Base-by-base conservation (phyloP, 2,888 invertebrate genomes). In the Eristalis pertinax region DNA sequence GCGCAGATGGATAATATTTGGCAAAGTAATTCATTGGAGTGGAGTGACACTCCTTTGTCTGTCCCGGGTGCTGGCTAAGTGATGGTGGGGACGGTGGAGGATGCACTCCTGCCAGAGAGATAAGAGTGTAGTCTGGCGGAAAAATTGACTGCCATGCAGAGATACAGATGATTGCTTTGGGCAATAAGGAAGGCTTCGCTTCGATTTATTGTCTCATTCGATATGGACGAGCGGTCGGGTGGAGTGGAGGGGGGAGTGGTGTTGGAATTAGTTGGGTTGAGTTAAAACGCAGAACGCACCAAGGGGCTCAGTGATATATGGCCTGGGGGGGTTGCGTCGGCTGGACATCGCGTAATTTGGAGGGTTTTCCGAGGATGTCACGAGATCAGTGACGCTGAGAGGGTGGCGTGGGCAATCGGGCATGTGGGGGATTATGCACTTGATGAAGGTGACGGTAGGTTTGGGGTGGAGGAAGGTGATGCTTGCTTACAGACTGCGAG, bases 151-250 rank as follows among this genome's bases (percentile, higher is more conserved):
- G 26, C 19, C 50, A 19, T 19, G 50, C 50, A 50, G 50, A 29
- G 60, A 60, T 60, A 60, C 15, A 29, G 26, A 26, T 26, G 26
- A 29, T 15, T 15, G 60, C 24, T 60, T 24, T 15, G 15, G 60
- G 19, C 50, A 50, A 19, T 19, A 19, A 60, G 60, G 26, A 60
- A 56, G 56, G 56, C 10, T 60, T 60, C 60, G 26, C 8, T 60
- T 60, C 60, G 26, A 60, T 60, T 60, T 60, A 60, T 60, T 60
- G 26, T 60, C 24, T 50, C 50, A 50, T 50, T 50, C 19, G 50
- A 50, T 1, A 50, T 19, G 50, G 50, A n/a, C 19, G 50, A 19
- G 43, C 4, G 43, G 7, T 5, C 0, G n/a, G n/a, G 15, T 1
- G 43, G 15, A 0, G 43, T n/a, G n/a, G n/a, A n/a, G 50, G 19